These are phyloP conservation scores for Peucedramus taeniatus DNA, from an alignment of 2,113 vertebrate genomes.

Conservation along the genomic window DNA sequence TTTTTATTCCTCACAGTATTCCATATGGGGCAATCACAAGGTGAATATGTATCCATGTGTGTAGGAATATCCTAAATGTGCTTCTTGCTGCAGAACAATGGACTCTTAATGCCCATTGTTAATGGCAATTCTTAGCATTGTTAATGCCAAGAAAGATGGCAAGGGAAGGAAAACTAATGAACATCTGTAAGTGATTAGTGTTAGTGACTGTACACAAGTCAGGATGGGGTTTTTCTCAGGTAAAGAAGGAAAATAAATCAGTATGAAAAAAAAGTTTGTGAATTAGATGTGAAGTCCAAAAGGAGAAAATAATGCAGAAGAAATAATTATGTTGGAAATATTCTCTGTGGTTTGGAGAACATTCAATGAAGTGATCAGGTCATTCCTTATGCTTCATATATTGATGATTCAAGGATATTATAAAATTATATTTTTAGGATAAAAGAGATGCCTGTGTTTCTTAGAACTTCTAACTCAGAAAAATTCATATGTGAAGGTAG, in stretches of 20 bases:
- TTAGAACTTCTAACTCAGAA: neutral
- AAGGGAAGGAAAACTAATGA: neutral
- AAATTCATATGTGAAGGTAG: neutral
- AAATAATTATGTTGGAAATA: neutral
- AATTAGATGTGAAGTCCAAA: neutral
- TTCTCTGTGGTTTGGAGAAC: neutral
- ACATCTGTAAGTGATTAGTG: neutral
- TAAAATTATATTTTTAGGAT: neutral
- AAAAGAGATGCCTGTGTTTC: neutral
- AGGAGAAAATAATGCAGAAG: neutral
- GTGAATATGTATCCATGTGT: neutral
- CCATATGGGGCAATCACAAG: neutral
- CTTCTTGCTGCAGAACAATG: neutral
- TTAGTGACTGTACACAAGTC: neutral
- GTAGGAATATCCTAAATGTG: neutral
- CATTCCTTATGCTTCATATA: neutral
- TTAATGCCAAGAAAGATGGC: neutral
- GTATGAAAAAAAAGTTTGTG: neutral
- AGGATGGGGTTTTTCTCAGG: neutral
- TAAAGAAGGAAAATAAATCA: neutral
- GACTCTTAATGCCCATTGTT: too few relatives aligned
- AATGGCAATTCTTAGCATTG: too few relatives aligned
- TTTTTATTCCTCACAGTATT: neutral
- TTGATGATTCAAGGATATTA: neutral
- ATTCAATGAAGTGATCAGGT: neutral